Evolutionary conservation across 2,797 vertebrate species (phyloP).

Genomic region (Morelia viridis): DNA sequence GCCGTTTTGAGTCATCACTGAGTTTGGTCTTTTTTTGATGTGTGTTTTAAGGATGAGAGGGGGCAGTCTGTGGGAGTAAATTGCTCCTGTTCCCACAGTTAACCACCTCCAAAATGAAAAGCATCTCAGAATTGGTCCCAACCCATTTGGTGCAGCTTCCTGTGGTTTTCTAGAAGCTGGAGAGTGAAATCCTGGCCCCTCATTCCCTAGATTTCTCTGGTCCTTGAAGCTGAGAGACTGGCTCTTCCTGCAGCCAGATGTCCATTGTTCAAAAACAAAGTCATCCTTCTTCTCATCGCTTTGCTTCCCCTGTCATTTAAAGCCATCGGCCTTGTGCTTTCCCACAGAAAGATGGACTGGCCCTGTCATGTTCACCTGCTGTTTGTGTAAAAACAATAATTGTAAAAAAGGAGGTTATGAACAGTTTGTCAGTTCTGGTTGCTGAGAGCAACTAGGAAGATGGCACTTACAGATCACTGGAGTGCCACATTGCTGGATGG

Average conservation of each 20-base stretch:
- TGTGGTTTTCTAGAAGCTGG: background rate
- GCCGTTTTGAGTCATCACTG: background rate
- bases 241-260: rapidly evolving
- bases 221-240: rapidly evolving
- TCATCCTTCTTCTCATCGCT: background rate
- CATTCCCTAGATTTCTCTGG: background rate
- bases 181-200: background rate
- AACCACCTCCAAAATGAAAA: background rate
- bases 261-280: background rate
- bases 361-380: slow-evolving; percentile 28
- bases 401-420: slow-evolving; percentile 36
- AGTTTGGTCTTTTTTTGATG: background rate
- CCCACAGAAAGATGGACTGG: background rate
- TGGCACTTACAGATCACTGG: background rate
- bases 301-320: background rate
- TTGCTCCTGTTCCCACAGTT: background rate
- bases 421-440: background rate
- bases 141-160: background rate
- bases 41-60: background rate
- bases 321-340: background rate
- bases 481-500: background rate
- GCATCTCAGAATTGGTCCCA: background rate
- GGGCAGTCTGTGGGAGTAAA: background rate
- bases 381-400: slow-evolving; percentile 33
- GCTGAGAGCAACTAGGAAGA: background rate